phyloP scores from a whole-genome alignment of 2,113 vertebrate species.

The Leucopternis melanops region DNA sequence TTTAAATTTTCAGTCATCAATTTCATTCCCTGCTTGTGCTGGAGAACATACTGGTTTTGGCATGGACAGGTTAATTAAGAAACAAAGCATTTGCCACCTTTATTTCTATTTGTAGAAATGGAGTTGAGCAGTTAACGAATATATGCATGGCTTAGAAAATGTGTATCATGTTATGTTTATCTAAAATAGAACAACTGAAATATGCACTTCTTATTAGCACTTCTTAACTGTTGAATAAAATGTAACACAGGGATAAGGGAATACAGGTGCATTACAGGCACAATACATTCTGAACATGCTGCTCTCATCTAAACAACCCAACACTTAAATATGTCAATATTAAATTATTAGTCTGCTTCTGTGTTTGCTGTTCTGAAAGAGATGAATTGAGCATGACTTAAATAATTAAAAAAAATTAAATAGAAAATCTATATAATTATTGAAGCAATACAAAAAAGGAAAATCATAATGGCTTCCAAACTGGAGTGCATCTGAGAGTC shows the following conservation, averaged over 20 bases:
- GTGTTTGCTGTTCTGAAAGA: not conserved
- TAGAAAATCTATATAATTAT: not conserved
- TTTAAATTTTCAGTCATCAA: not conserved
- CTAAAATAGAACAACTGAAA: conserved; percentile 30
- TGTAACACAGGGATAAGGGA: not conserved
- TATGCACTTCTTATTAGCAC: conserved; percentile 20
- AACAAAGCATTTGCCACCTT: not conserved
- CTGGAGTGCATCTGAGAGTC: not conserved
- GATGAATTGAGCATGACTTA: not conserved
- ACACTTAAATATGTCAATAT: conserved; percentile 1
- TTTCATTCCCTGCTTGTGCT: not conserved
- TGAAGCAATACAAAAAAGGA: not conserved
- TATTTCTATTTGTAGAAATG: not conserved
- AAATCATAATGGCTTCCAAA: not conserved
- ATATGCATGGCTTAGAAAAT: not conserved
- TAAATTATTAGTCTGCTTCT: not conserved
- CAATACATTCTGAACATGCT: not conserved
- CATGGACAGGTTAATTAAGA: not conserved
- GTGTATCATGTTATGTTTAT: not conserved
- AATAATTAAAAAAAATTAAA: not conserved
- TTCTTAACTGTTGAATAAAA: conserved; percentile 2
- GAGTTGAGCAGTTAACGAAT: not conserved
- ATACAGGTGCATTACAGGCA: not conserved
- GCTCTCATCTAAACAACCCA: not conserved
- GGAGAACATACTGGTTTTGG: not conserved